These are phyloP conservation scores for Trinorchestia longiramus DNA, from an alignment of 1,140 invertebrate species.

Conservation along the genomic window DNA sequence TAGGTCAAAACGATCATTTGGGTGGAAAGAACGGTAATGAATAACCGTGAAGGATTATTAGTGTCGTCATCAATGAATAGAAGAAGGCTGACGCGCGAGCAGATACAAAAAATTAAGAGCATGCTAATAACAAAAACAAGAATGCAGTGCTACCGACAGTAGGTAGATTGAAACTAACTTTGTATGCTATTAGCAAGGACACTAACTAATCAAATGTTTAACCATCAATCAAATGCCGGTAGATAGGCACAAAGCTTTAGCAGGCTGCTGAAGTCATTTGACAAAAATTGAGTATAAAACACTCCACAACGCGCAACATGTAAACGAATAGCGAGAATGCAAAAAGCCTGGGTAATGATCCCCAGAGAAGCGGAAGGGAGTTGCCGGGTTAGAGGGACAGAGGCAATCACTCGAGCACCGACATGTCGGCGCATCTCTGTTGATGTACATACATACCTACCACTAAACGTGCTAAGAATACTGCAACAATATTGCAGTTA, in stretches of 20 bases:
- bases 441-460: neutral
- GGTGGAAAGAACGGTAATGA: no score
- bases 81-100: no score
- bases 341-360: neutral
- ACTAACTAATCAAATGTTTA: neutral
- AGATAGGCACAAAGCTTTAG: neutral
- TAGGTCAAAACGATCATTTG: no score
- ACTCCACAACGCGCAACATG: neutral
- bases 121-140: no score
- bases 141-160: no score
- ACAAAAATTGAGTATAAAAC: neutral
- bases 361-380: constrained; percentile 27
- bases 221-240: neutral
- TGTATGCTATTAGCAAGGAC: no score
- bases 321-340: neutral
- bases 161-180: no score
- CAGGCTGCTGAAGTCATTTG: neutral
- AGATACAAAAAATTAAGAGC: no score
- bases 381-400: neutral
- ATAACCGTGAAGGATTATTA: no score
- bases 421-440: neutral
- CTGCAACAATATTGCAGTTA: neutral
- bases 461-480: neutral
- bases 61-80: no score
- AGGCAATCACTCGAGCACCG: neutral